phyloP scores from a whole-genome alignment of 1,140 invertebrate genomes.

The Araneus ventricosus region DNA sequence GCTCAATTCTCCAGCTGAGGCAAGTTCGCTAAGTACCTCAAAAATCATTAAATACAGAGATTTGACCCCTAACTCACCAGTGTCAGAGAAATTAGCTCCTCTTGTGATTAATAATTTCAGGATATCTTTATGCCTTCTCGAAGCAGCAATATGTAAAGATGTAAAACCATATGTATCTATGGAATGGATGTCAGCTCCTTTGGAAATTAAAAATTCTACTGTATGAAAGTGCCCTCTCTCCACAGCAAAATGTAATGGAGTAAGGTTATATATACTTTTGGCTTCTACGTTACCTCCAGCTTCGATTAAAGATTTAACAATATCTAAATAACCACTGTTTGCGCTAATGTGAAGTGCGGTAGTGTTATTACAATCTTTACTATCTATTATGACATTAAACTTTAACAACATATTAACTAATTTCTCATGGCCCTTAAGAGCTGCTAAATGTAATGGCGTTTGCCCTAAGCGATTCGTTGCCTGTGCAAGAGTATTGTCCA shows the following conservation, averaged over 20 bases:
- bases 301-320: neutral
- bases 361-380: neutral
- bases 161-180: neutral
- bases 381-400: neutral
- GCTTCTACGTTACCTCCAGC: neutral
- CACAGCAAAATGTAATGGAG: slow-evolving; percentile 79
- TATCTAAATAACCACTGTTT: neutral
- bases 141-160: slow-evolving; percentile 80
- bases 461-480: neutral
- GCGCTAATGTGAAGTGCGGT: neutral
- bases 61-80: neutral
- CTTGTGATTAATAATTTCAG: slow-evolving; percentile 80
- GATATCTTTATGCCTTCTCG: slow-evolving; percentile 79
- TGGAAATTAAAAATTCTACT: neutral
- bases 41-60: neutral
- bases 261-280: slow-evolving; percentile 76
- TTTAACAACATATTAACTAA: slow-evolving; percentile 80
- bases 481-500: neutral
- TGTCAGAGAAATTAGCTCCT: slow-evolving; percentile 77
- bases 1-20: neutral
- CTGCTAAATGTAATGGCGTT: slow-evolving; percentile 80
- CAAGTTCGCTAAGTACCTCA: neutral
- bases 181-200: too few relatives aligned
- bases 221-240: slow-evolving; percentile 77
- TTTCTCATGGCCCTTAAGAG: slow-evolving; percentile 78